Base-by-base conservation (phyloP, 1,140 invertebrate species). In the Leptinotarsa texana region DNA sequence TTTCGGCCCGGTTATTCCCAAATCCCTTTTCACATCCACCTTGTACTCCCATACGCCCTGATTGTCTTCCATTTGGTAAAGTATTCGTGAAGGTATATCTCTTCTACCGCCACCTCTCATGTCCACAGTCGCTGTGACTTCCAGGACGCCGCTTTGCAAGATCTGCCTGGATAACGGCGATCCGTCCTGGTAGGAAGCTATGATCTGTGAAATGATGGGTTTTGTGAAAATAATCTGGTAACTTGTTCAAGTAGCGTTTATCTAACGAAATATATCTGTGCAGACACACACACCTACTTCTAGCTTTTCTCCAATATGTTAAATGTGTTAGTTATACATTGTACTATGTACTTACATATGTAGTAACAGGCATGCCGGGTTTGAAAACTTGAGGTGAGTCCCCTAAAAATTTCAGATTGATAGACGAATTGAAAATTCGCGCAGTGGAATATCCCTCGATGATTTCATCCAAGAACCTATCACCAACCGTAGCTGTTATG, bases 311-410 rank as follows among this genome's bases (percentile, higher is more conserved):
- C 24, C 24, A 27, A 5, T 27, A 27, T 4, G 4, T 27, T 27
- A 4, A 27, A 6, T 27, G 24, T 33, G 27, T 33, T 33, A 42
- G 33, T 33, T 33, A 42, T 42, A 11, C 8, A 42, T 42, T 42
- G 0, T 1, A 42, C 33, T 42, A 3, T 42, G 33, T 1, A 89
- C 92, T 91, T 85, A 94, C 92, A 84, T 93, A 93, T 77, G 88
- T 86, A 74, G 90, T 91, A 80, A 95, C 93, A 1, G 95, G 93
- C 93, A 98, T 97, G 2, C 93, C 88, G 0, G 97, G 96, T 85
- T 98, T 98, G 85, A 98, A 98, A 13, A 98, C 92, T 86, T 98
- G 94, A 4, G 96, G 93, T 0, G 91, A 91, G 27, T 94, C 95
- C 1, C 97, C 97, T 0, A 98, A 87, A 84, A 98, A 97, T 51